Evolutionary conservation across 1,140 invertebrate species (phyloP).

Genomic region (Drosophila insularis): DNA sequence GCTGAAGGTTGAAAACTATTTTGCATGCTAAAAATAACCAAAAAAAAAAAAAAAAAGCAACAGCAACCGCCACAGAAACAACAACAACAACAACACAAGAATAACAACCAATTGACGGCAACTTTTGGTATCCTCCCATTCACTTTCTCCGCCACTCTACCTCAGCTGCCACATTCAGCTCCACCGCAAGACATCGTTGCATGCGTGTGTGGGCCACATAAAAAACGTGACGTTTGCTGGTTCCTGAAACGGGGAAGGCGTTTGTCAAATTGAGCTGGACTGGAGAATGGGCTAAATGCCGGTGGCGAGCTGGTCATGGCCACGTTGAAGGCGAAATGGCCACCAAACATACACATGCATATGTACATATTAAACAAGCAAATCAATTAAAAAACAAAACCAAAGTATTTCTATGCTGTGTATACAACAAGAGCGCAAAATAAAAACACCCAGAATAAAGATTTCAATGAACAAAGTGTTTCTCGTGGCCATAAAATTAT

Average conservation of each 20-base stretch:
- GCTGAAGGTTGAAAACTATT: constrained; percentile 68
- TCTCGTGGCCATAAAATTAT: not conserved
- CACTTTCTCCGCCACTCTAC: not conserved
- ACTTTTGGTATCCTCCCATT: constrained; percentile 35
- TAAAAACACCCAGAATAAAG: constrained; percentile 10
- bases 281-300: constrained; percentile 17
- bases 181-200: constrained; percentile 1
- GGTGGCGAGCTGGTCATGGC: constrained; percentile 67
- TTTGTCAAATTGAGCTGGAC: not conserved
- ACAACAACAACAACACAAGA: not conserved
- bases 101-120: constrained; percentile 61
- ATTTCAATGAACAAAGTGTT: not conserved
- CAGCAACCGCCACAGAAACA: not conserved
- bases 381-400: constrained; percentile 74
- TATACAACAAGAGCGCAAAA: constrained; percentile 15
- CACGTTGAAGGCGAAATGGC: constrained; percentile 70
- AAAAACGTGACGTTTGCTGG: constrained; percentile 7
- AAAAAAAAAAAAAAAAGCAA: not conserved
- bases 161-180: not conserved
- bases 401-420: constrained; percentile 9
- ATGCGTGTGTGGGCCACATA: constrained; percentile 52
- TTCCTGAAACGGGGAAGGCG: constrained; percentile 19
- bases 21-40: constrained; percentile 76
- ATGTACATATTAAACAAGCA: constrained; percentile 38
- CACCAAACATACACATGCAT: not conserved